Evolutionary conservation across 2,797 vertebrate species (phyloP), one percentile per base, ranked within the genome.

Genomic region (Squalus acanthias): DNA sequence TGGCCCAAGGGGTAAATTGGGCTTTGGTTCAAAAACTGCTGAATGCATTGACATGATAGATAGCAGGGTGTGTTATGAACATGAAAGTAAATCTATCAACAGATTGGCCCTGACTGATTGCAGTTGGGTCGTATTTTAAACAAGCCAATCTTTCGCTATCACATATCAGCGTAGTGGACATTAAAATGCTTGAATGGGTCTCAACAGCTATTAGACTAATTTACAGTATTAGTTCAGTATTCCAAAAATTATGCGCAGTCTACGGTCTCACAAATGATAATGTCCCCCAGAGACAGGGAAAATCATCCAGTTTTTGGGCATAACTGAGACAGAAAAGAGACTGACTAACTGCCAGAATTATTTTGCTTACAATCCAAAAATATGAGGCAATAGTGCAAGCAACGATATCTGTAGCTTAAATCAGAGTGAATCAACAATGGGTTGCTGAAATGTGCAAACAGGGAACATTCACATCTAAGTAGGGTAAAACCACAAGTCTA

Each of bases 201-300:
- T 97, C 97, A 97, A 97, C 97, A 96, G 97, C 98, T 97, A 98
- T 98, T 98, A 98, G 98, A 98, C 96, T 98, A 96, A 98, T 98
- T 98, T 98, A 97, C 97, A 97, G 97, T 98, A 98, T 98, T 98
- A 97, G 97, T 97, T 97, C 97, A 97, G 97, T 97, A 97, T 98
- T 98, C 98, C 97, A 97, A 97, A 97, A 98, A 98, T 98, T 98
- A 98, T 97, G 97, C 97, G 97, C 97, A 97, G 97, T 98, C 97
- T 97, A 97, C 97, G 97, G 97, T 97, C 96, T 97, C 96, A 96
- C 96, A 97, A 97, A 97, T 29, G 98, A 98, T 98, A 98, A 98
- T 97, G 88, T 96, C 96, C 97, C 98, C 98, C 97, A 97, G 87
- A 69, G 97, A 97, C 97, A 85, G 67, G 97, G 97, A 96, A 98